These are phyloP conservation scores for Orthosia cruda DNA, from an alignment of 2,888 invertebrate species.

Conservation along the genomic window DNA sequence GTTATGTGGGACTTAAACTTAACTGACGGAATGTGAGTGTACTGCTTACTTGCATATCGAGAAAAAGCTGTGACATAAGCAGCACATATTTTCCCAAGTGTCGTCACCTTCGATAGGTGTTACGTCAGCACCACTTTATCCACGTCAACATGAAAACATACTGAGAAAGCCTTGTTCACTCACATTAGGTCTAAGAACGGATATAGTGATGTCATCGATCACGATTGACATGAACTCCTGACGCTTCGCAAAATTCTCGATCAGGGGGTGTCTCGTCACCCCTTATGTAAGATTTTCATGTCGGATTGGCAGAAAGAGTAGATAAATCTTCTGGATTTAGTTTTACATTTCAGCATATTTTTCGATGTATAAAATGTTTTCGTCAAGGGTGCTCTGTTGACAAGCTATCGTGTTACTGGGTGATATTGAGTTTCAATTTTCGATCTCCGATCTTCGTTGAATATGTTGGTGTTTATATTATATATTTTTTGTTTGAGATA, in stretches of 20 bases:
- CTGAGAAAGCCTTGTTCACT: constrained; percentile 23
- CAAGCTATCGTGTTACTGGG: too few relatives aligned
- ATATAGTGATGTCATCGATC: constrained; percentile 59
- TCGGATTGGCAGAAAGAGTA: constrained; percentile 2
- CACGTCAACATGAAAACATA: constrained; percentile 40
- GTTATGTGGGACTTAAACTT: too few relatives aligned
- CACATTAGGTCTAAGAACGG: constrained; percentile 33
- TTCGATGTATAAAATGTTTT: not conserved
- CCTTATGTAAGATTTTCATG: constrained; percentile 11
- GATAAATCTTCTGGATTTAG: constrained; percentile 9
- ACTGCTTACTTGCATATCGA: not conserved
- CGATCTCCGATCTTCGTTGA: not conserved
- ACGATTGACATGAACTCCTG: constrained; percentile 42
- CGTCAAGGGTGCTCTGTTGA: not conserved
- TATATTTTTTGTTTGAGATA: not conserved
- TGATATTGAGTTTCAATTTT: not conserved
- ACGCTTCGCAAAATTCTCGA: constrained; percentile 55
- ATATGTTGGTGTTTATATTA: too few relatives aligned
- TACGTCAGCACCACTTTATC: constrained; percentile 31
- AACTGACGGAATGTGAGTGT: too few relatives aligned
- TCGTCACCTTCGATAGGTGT: not conserved
- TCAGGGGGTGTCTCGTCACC: constrained; percentile 24
- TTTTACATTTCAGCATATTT: not conserved
- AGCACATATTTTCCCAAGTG: constrained; percentile 18
- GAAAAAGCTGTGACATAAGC: not conserved